Evolutionary conservation across 2,888 invertebrate species (phyloP).

Genomic region (Synergus japonicus): DNA sequence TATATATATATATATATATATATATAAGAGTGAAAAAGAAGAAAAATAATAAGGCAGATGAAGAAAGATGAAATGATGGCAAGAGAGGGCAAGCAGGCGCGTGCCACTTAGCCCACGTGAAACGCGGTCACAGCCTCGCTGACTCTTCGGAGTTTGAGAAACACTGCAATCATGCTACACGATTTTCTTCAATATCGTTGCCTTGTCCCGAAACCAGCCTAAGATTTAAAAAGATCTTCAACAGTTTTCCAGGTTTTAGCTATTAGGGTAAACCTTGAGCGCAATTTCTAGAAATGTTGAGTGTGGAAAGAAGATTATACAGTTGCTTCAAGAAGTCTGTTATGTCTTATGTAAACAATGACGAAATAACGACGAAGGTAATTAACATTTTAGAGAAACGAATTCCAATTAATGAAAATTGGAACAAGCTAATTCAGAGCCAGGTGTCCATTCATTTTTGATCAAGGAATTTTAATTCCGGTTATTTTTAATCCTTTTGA

Average conservation of each 20-base stretch:
- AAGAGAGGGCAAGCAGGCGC: conserved; percentile 60
- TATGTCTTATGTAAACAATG: conserved; percentile 21
- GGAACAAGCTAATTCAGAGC: too few species aligned
- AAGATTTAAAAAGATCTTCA: conserved; percentile 35
- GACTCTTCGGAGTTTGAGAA: conserved; percentile 57
- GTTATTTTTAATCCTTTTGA: neutral
- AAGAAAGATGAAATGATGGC: conserved; percentile 38
- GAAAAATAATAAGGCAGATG: neutral
- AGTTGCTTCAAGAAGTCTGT: conserved; percentile 30
- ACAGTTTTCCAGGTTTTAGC: conserved; percentile 21
- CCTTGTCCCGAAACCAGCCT: conserved; percentile 35
- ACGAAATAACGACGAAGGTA: conserved; percentile 4
- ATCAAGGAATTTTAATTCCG: neutral
- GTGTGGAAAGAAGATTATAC: conserved; percentile 23
- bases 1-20: too few species aligned
- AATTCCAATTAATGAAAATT: neutral
- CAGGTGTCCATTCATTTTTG: neutral
- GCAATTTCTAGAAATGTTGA: conserved; percentile 16
- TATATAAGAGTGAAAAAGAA: conserved; percentile 13
- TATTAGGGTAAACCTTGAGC: conserved; percentile 27
- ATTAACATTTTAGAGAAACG: neutral
- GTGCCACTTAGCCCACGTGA: conserved; percentile 76
- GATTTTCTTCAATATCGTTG: conserved; percentile 39
- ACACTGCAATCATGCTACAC: conserved; percentile 46
- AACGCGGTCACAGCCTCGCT: conserved; percentile 77